A percentile compares a stretch with the other conserved stretches of the same genome.
phyloP scores from a whole-genome alignment of 2,113 vertebrate species.

The Okapia johnstoni region DNA sequence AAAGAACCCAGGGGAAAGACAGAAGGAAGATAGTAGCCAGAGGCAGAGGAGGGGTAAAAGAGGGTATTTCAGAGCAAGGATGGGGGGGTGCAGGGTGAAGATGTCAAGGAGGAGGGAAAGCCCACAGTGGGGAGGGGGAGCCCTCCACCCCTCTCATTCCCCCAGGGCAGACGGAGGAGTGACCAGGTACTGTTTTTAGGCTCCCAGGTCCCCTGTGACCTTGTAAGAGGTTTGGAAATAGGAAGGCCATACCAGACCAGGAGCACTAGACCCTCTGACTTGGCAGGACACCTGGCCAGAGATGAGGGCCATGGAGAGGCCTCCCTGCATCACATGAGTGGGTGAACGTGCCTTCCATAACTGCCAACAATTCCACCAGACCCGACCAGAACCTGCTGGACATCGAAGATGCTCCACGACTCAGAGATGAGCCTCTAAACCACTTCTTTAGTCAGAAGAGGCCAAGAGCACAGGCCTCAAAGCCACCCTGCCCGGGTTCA shows the following conservation, averaged over 20 bases:
- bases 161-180: rapidly evolving
- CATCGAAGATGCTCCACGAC: not conserved
- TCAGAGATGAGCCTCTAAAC: not conserved
- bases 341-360: not conserved
- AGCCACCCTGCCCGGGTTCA: not conserved
- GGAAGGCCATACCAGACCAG: not conserved
- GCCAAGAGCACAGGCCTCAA: not conserved
- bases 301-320: not conserved
- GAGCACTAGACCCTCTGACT: not conserved
- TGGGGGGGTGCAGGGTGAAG: rapidly evolving
- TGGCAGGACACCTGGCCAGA: not conserved
- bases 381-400: not conserved
- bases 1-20: not conserved
- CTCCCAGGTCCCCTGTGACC: not conserved
- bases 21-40: not conserved
- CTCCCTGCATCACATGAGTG: not conserved
- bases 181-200: too few species aligned
- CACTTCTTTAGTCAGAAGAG: not conserved
- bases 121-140: not conserved
- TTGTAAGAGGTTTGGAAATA: not conserved
- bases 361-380: not conserved
- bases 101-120: not conserved
- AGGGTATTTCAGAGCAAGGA: not conserved
- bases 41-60: not conserved
- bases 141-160: not conserved